phyloP scores from a whole-genome alignment of 2,113 vertebrate species.

The Gila orcuttii region DNA sequence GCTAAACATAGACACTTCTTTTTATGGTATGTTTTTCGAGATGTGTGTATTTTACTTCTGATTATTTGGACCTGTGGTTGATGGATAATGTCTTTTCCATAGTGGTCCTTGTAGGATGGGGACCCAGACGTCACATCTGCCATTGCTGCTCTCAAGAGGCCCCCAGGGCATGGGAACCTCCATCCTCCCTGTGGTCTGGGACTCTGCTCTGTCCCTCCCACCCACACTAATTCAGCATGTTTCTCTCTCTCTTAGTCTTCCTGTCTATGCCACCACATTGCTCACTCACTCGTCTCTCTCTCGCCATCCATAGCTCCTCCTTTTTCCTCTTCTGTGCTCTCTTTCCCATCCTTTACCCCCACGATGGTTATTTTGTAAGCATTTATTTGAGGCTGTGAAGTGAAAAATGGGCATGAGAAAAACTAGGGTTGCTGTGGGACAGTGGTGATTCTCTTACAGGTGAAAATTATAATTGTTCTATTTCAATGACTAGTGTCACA shows the following conservation, averaged over 20 bases:
- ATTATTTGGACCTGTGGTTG: slow-evolving; percentile 46
- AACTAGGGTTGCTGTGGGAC: not conserved
- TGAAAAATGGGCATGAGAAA: slow-evolving; percentile 42
- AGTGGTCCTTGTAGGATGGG: slow-evolving; percentile 42
- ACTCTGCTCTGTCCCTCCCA: slow-evolving; percentile 55
- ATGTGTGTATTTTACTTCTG: slow-evolving; percentile 23
- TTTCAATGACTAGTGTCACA: not conserved
- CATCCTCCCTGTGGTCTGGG: slow-evolving; percentile 43
- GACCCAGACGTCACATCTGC: slow-evolving; percentile 78
- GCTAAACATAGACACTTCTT: not conserved
- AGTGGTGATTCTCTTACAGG: slow-evolving; percentile 29
- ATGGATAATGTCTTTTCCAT: slow-evolving; percentile 56
- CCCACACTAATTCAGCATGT: slow-evolving; percentile 20
- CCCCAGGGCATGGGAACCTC: slow-evolving; percentile 76
- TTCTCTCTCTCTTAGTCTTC: slow-evolving; percentile 25
- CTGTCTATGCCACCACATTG: not conserved
- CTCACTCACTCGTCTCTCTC: not conserved
- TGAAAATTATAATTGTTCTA: slow-evolving; percentile 42
- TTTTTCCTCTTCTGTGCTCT: not conserved
- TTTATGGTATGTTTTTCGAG: slow-evolving; percentile 1
- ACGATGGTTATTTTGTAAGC: slow-evolving; percentile 37
- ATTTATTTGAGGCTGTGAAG: slow-evolving; percentile 47
- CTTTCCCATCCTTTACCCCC: slow-evolving; percentile 38
- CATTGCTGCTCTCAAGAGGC: slow-evolving; percentile 70
- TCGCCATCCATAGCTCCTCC: not conserved